Conservation (phyloP, 2,797 vertebrate species). For the Pseudochirops cupreus region DNA sequence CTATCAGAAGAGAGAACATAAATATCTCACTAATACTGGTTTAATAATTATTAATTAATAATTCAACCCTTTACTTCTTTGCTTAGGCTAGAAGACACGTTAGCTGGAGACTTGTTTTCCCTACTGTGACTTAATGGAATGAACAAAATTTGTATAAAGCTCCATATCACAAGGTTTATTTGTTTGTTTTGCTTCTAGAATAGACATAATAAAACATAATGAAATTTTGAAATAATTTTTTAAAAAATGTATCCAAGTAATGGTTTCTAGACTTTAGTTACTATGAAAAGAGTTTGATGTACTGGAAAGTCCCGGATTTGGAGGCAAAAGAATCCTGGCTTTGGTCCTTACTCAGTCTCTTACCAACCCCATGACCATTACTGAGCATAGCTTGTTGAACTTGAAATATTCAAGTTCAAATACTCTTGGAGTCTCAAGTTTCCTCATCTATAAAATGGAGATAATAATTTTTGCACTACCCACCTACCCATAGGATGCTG, state of each 20-base stretch:
- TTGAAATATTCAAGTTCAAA: not conserved
- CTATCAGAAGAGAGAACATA: not conserved
- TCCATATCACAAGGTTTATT: not conserved
- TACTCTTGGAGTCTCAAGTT: not conserved
- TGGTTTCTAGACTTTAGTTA: not conserved
- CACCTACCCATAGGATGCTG: not conserved
- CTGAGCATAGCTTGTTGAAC: not conserved
- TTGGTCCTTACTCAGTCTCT: not conserved
- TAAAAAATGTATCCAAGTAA: not conserved
- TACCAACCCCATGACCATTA: not conserved
- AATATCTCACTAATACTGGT: not conserved
- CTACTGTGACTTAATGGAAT: not conserved
- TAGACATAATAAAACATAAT: not conserved
- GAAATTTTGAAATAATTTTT: not conserved
- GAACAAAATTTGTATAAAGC: not conserved
- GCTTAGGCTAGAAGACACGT: not conserved
- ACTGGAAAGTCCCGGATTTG: not conserved
- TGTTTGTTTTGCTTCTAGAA: not conserved
- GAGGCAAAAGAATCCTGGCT: not conserved
- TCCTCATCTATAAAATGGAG: not conserved
- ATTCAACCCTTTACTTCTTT: not conserved
- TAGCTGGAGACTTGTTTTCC: not conserved
- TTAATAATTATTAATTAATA: not conserved
- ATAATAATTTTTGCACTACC: not conserved
- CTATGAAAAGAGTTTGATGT: not conserved